phyloP scores from a whole-genome alignment of 1,140 invertebrate genomes.

The Apis dorsata region DNA sequence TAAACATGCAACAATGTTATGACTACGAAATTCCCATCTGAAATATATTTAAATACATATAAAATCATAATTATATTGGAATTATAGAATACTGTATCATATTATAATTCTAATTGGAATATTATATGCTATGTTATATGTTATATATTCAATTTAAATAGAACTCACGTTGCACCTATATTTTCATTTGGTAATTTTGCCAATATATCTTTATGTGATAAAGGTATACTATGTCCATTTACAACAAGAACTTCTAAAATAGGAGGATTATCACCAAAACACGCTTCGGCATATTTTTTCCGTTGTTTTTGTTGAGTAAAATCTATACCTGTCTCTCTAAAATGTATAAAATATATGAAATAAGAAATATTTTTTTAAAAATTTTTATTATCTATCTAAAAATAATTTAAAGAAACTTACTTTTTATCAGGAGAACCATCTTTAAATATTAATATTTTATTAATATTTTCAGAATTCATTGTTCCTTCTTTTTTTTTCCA shows the following conservation, averaged over 20 bases:
- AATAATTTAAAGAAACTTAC: constrained; percentile 50
- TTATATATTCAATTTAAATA: neutral
- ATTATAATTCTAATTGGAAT: neutral
- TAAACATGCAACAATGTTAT: constrained; percentile 62
- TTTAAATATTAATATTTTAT: constrained; percentile 33
- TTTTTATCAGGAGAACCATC: constrained; percentile 45
- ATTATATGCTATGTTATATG: neutral
- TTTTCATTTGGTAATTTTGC: constrained; percentile 50
- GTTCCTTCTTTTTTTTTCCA: constrained; percentile 60
- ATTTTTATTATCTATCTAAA: neutral
- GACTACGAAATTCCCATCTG: constrained; percentile 71
- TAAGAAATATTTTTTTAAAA: too few species aligned
- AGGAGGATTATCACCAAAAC: constrained; percentile 65
- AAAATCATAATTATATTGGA: constrained; percentile 27
- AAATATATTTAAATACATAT: constrained; percentile 35
- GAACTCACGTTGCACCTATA: constrained; percentile 58
- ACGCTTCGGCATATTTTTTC: constrained; percentile 60
- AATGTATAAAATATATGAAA: neutral
- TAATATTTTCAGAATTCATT: constrained; percentile 31
- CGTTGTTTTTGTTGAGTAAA: constrained; percentile 70
- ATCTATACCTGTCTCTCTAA: constrained; percentile 68
- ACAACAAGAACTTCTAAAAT: constrained; percentile 65
- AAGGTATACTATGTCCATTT: constrained; percentile 43
- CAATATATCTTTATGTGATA: constrained; percentile 48
- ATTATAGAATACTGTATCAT: neutral